These are phyloP conservation scores for Eleginops maclovinus DNA, from an alignment of 2,113 vertebrate genomes.

Conservation along the genomic window DNA sequence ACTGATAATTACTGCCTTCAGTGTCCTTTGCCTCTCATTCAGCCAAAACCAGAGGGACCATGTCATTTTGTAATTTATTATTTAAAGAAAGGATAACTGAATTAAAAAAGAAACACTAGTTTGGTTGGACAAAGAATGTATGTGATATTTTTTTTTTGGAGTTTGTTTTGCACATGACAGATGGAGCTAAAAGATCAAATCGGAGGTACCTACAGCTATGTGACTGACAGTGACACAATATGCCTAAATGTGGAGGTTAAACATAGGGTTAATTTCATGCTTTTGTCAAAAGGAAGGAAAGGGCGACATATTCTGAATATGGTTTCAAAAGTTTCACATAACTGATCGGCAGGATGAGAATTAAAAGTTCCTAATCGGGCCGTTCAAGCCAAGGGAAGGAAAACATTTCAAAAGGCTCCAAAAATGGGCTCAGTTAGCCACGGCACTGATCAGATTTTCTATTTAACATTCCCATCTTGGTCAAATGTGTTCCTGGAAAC, in stretches of 20 bases:
- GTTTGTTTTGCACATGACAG: neutral
- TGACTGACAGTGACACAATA: neutral
- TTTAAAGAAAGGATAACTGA: neutral
- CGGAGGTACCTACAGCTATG: neutral
- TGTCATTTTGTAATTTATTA: neutral
- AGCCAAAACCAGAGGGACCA: neutral
- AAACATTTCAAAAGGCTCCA: neutral
- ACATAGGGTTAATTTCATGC: neutral
- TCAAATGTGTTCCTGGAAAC: too few relatives aligned
- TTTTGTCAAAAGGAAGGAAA: neutral
- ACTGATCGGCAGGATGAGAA: neutral
- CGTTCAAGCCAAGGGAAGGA: neutral
- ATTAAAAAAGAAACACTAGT: neutral
- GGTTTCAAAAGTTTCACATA: neutral
- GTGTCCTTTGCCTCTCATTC: conserved; percentile 1
- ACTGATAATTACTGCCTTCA: conserved; percentile 35
- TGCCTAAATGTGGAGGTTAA: neutral
- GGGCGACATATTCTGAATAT: neutral
- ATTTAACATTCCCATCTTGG: too few relatives aligned
- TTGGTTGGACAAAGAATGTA: neutral
- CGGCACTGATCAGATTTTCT: too few relatives aligned
- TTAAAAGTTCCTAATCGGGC: neutral
- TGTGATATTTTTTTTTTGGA: neutral
- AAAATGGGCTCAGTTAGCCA: neutral
- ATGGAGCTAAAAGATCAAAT: neutral